Base-by-base conservation (phyloP, 2,797 vertebrate species). In the Sus cebifrons region DNA sequence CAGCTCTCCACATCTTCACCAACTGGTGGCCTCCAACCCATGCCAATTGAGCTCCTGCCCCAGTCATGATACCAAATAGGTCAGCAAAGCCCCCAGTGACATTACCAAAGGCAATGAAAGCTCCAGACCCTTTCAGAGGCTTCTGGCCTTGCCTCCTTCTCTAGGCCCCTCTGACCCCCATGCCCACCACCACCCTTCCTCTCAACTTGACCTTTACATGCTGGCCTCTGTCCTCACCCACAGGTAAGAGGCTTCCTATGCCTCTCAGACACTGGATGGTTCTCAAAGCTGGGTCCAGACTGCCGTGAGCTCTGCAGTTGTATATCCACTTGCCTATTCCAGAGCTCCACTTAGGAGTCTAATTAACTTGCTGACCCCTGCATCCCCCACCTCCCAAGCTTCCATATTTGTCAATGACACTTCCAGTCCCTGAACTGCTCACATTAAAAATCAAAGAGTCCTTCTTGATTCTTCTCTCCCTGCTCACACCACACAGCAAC, bases 21-120 rank as follows among this genome's bases (percentile, higher is more conserved):
- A 56, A 58, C 7, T 1, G 10, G 60, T 27, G 14, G 32, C 52
- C 71, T 3, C 67, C 8, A 2, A 10, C 18, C n/a, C 54, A 56
- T 36, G 40, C 44, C 27, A 5, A 3, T 0, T 1, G 58, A 29
- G 58, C 40, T 27, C 54, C 21, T 67, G 49, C 54, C 56, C 68
- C n/a, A 1, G 9, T 16, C 20, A 23, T 23, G 20, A 52, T 40
- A 52, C 16, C 0, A 4, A 74, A 81, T 1, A 36, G 15, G 40
- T 32, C 20, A 29, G 56, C 81, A 65, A 54, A 86, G 64, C 3
- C 25, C 52, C n/a, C 2, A 20, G 16, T 0, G 18, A 74, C 20
- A 14, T 14, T 14, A 1, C 27, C 71, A 32, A 27, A 73, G 29
- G 70, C 29, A 25, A 25, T 2, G 56, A 65, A 52, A 20, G 1